These are phyloP conservation scores for Aspidiotus rigidus DNA, from an alignment of 2,888 invertebrate genomes.

Conservation along the genomic window DNA sequence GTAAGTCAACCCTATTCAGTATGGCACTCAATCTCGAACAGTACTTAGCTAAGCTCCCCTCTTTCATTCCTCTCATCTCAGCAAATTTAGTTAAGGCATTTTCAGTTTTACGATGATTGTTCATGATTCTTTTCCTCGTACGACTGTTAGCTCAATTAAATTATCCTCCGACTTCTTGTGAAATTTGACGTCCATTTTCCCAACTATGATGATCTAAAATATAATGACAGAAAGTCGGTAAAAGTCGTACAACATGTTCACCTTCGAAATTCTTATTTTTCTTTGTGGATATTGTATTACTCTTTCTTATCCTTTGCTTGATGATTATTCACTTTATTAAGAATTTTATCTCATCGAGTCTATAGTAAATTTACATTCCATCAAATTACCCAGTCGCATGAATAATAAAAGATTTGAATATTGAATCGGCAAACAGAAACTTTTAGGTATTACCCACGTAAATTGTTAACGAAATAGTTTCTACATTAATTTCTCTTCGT, in stretches of 20 bases:
- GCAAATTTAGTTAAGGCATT: not conserved
- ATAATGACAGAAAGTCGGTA: too few relatives aligned
- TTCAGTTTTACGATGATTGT: not conserved
- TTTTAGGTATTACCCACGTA: too few relatives aligned
- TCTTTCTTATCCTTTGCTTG: not conserved
- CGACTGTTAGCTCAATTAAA: not conserved
- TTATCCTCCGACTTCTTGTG: not conserved
- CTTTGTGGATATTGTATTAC: not conserved
- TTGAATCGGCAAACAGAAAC: too few relatives aligned
- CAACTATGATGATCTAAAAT: too few relatives aligned
- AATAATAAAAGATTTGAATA: not conserved
- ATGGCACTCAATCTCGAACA: constrained; percentile 40
- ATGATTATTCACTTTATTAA: not conserved
- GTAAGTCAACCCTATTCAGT: constrained; percentile 50
- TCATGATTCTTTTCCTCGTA: not conserved
- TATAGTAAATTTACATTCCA: not conserved
- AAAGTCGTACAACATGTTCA: too few relatives aligned
- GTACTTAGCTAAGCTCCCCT: not conserved
- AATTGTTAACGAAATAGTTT: not conserved
- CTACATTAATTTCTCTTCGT: not conserved
- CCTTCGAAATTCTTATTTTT: too few relatives aligned
- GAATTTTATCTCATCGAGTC: not conserved
- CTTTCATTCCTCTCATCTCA: not conserved
- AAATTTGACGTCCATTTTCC: too few relatives aligned
- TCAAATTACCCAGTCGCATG: not conserved